Evolutionary conservation across 1,140 invertebrate genomes (phyloP), one percentile per base, ranked within the genome.

Genomic region (Belonocnema kinseyi): DNA sequence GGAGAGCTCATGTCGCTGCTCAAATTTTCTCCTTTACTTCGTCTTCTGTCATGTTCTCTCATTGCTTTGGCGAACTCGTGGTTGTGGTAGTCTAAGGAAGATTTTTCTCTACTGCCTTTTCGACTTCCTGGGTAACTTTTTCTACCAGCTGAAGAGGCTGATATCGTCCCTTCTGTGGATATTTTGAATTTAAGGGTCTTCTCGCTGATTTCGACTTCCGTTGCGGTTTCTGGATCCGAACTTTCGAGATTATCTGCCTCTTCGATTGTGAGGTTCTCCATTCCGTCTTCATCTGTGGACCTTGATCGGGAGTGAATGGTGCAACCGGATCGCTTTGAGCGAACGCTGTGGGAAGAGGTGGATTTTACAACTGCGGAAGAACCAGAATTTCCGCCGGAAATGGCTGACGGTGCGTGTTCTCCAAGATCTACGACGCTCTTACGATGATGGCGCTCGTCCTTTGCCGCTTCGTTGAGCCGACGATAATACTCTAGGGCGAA

Each of bases 201-300:
- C 83, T 96, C 95, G 72, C 94, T 95, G 72, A 96, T 93, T 82
- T 95, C 95, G 2, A 95, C 95, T 88, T 96, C 95, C 16, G 94
- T 96, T 11, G 94, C 94, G 3, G 94, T 95, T 83, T 94, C 94
- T 1, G 93, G 93, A 78, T 95, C 94, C 1, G 94, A 94, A 80
- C 93, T 94, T 77, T 94, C 94, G 14, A 92, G 90, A 77, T 93
- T 93, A 50, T 94, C 93, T 8, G 90, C 90, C 7, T 94, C 91
- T 80, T 94, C 93, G 58, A 87, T 83, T n/a, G 92, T 93, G 11
- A 93, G 77, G 17, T 91, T 93, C 70, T 90, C 91, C 70, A 80
- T 86, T 16, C 89, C 91, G 14, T 92, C 92, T 51, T 94, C 94
- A 19, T 93, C 93, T n/a, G 89, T 90, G 10, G 90, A 91, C 0